Evolutionary conservation across 2,797 vertebrate species (phyloP).

Genomic region (Myotis daubentonii): DNA sequence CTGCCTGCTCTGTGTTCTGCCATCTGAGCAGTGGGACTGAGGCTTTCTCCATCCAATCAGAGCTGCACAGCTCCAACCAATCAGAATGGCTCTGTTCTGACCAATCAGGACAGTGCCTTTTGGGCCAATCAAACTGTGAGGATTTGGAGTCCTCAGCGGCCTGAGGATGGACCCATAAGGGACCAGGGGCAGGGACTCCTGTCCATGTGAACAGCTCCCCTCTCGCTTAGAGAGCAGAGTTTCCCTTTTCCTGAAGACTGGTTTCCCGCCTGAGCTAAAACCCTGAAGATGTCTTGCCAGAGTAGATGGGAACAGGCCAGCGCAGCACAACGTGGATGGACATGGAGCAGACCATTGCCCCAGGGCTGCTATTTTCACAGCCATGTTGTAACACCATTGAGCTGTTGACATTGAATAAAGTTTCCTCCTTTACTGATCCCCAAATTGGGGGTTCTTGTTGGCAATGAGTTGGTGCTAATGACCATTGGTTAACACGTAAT

Average conservation of each 20-base stretch:
- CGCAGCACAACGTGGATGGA: not conserved
- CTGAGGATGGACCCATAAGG: not conserved
- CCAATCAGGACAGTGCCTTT: not conserved
- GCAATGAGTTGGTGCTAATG: not conserved
- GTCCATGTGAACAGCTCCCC: not conserved
- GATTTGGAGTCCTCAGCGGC: not conserved
- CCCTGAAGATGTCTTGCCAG: not conserved
- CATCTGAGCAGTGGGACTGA: not conserved
- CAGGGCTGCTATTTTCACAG: not conserved
- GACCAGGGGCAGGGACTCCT: not conserved
- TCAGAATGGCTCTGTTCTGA: not conserved
- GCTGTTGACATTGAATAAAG: not conserved
- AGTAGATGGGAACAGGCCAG: not conserved
- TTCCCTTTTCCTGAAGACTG: not conserved
- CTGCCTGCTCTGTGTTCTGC: not conserved
- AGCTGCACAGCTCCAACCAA: not conserved
- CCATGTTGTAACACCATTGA: too few species aligned
- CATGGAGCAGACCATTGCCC: not conserved
- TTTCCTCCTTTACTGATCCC: not conserved
- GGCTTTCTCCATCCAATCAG: not conserved
- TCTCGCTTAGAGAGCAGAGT: not conserved
- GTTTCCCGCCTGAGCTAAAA: not conserved
- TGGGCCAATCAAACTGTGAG: not conserved
- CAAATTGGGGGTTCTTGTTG: not conserved
- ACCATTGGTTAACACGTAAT: not conserved